These are phyloP conservation scores for Heliocidaris erythrogramma DNA, from an alignment of 35 echinoderm and acorn worm species.

Conservation along the genomic window DNA sequence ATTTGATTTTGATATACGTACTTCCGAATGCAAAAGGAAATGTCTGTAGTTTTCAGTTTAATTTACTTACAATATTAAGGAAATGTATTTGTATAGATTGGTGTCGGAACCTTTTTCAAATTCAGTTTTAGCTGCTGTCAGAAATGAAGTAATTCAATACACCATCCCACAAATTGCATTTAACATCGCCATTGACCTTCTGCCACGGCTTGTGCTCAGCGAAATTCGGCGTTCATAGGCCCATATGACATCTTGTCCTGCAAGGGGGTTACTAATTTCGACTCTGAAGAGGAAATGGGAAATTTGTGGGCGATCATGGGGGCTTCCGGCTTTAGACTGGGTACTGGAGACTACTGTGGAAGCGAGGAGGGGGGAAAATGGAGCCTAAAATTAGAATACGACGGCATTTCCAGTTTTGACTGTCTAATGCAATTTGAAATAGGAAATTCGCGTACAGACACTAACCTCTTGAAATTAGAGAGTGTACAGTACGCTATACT, in stretches of 20 bases:
- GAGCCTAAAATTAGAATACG: neutral
- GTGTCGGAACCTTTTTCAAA: too few species aligned
- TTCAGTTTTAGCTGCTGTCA: too few species aligned
- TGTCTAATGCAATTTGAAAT: neutral
- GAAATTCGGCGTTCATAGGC: neutral
- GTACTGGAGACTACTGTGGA: neutral
- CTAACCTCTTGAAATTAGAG: neutral
- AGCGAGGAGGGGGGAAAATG: neutral
- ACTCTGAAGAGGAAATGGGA: conserved; percentile 27
- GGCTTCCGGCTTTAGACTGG: conserved; percentile 14
- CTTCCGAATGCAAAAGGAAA: too few species aligned
- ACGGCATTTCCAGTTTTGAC: neutral
- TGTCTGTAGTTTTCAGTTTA: too few species aligned
- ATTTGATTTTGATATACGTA: too few species aligned
- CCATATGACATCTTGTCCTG: neutral
- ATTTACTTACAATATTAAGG: too few species aligned
- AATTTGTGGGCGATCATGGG: conserved; percentile 20
- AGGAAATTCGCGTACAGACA: neutral
- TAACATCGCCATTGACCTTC: neutral
- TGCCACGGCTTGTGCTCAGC: neutral
- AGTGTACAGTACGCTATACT: neutral
- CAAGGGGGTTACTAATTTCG: neutral
- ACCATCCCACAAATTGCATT: neutral
- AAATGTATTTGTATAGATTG: too few species aligned
- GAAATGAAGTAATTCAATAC: too few species aligned